Conservation (phyloP, 1,140 invertebrate species). For the Drosophila sucinea region DNA sequence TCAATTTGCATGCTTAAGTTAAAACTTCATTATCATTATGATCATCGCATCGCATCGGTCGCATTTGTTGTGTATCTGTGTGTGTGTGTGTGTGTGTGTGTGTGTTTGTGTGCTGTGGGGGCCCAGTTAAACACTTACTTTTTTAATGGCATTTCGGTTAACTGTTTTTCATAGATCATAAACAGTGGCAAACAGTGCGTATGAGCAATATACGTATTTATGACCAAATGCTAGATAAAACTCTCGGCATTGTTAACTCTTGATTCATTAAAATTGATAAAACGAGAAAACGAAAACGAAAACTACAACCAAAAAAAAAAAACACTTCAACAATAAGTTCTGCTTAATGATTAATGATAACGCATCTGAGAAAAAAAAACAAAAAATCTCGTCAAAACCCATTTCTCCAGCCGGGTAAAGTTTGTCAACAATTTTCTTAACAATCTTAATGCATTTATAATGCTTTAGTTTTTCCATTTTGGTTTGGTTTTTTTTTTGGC, state of each 20-base stretch:
- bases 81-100: background rate
- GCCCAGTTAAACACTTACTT: conserved; percentile 2
- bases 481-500: conserved; percentile 25
- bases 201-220: conserved; percentile 58
- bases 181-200: conserved; percentile 62
- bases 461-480: conserved; percentile 54
- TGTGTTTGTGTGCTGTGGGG: background rate
- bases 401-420: background rate
- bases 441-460: conserved; percentile 79
- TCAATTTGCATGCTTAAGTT: conserved; percentile 68
- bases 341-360: conserved; percentile 11
- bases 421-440: conserved; percentile 61
- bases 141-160: conserved; percentile 11
- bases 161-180: conserved; percentile 14
- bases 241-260: background rate
- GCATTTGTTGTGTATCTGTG: background rate
- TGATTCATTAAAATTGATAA: conserved; percentile 3
- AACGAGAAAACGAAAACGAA: background rate
- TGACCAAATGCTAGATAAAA: conserved; percentile 3
- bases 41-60: background rate
- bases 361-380: background rate
- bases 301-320: background rate
- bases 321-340: background rate
- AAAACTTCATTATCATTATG: conserved; percentile 13
- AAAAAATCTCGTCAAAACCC: background rate